Conservation (phyloP, 2,888 invertebrate genomes). For the Trichacis sp. region DNA sequence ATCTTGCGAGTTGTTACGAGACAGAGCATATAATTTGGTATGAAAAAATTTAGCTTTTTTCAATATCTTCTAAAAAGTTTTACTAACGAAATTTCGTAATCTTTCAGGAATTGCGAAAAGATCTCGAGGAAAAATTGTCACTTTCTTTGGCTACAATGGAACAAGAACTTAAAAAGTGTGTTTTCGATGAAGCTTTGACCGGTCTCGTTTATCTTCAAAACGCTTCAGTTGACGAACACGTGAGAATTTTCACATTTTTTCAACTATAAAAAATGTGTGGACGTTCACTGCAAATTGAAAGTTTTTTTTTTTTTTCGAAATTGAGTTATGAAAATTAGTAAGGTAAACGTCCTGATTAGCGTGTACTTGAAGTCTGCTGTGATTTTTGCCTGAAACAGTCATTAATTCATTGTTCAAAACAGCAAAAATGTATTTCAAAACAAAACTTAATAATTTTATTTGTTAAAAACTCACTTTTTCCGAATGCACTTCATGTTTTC, state of each 20-base stretch:
- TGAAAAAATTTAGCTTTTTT: neutral
- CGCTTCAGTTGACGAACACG: slow-evolving; percentile 70
- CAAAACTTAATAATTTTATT: no score
- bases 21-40: slow-evolving; percentile 76
- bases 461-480: no score
- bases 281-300: no score
- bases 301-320: slow-evolving; percentile 9
- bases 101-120: slow-evolving; percentile 73
- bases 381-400: no score
- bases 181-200: slow-evolving; percentile 72
- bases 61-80: neutral
- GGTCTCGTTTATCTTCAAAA: slow-evolving; percentile 74
- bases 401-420: no score
- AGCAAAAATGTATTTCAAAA: no score
- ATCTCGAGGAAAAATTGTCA: slow-evolving; percentile 78
- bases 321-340: no score
- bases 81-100: neutral
- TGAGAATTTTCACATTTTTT: slow-evolving; percentile 42
- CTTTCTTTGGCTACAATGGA: slow-evolving; percentile 78
- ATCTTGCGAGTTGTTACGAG: slow-evolving; percentile 78
- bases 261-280: no score
- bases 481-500: no score
- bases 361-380: no score
- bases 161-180: slow-evolving; percentile 78
- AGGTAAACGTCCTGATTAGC: no score